Evolutionary conservation across 2,797 vertebrate genomes (phyloP), one percentile per base, ranked within the genome.

Genomic region (Mus minutoides): DNA sequence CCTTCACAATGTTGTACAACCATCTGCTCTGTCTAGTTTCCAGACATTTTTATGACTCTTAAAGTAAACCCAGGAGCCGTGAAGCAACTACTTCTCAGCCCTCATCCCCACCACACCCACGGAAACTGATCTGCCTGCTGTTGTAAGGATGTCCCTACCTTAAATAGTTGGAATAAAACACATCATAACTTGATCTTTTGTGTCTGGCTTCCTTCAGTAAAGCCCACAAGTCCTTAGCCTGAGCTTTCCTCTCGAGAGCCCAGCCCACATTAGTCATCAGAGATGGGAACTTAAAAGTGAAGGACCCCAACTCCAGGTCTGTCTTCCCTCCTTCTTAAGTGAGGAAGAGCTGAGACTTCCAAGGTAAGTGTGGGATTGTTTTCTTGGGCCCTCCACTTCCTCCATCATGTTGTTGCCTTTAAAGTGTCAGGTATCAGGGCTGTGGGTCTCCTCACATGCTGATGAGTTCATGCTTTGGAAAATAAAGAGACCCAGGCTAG

Each of bases 401-500:
- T 8, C 34, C 13, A 3, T 10, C 5, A 0, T 19, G 12, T 21
- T 11, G 40, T 21, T n/a, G 16, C 43, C 22, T 77, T n/a, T 22
- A 10, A 29, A 82, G 52, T 2, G 40, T 26, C 5, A 13, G n/a
- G 0, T n/a, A 31, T 11, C 4, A 1, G 52, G 31, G 2, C 0
- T 29, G 29, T 43, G 12, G n/a, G n/a, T 75, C 37, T 75, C 24
- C 52, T 88, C n/a, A 49, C 10, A 7, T 56, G 49, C 49, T 40
- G 64, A 24, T 12, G 76, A 58, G 37, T 60, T 90, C 22, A 21
- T 37, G 29, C 10, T 73, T 43, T 34, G 49, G 52, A 43, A 60
- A 37, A 3, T 37, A 40, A 40, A 62, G 89, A 88, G 46, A 26
- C 31, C 5, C 19, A 16, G 77, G 49, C 37, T 19, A 69, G 34